Conservation (phyloP, 1,140 invertebrate genomes). For the Dendrolimus punctatus region DNA sequence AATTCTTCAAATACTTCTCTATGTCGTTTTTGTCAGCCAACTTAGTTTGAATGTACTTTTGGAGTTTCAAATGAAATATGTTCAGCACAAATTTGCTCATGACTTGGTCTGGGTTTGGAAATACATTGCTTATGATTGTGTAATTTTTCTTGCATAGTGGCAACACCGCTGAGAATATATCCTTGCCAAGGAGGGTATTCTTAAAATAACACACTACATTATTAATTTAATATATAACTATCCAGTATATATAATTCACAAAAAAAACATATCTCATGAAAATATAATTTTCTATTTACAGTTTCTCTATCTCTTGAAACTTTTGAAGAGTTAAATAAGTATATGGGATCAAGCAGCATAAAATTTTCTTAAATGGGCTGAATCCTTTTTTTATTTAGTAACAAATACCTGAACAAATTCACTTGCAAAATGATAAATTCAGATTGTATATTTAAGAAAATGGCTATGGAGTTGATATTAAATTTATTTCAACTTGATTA, state of each 20-base stretch:
- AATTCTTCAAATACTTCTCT: slow-evolving; percentile 90
- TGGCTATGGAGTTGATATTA: no score
- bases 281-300: no score
- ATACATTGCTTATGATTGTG: slow-evolving; percentile 92
- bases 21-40: slow-evolving; percentile 86
- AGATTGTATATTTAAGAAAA: no score
- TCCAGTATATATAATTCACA: background rate
- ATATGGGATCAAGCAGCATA: no score
- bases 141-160: slow-evolving; percentile 93
- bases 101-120: slow-evolving; percentile 96
- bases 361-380: no score
- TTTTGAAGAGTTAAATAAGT: no score
- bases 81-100: slow-evolving; percentile 98
- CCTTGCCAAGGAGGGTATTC: slow-evolving; percentile 78
- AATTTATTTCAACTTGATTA: no score
- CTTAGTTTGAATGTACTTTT: slow-evolving; percentile 87
- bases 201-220: slow-evolving; percentile 25
- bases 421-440: no score
- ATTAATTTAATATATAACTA: background rate
- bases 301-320: no score
- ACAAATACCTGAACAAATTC: no score
- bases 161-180: slow-evolving; percentile 93
- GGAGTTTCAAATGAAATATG: slow-evolving; percentile 94
- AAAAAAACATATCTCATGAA: no score
- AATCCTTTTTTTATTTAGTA: no score